Conservation (phyloP, 1,140 invertebrate species). For the Helicoverpa zea region DNA sequence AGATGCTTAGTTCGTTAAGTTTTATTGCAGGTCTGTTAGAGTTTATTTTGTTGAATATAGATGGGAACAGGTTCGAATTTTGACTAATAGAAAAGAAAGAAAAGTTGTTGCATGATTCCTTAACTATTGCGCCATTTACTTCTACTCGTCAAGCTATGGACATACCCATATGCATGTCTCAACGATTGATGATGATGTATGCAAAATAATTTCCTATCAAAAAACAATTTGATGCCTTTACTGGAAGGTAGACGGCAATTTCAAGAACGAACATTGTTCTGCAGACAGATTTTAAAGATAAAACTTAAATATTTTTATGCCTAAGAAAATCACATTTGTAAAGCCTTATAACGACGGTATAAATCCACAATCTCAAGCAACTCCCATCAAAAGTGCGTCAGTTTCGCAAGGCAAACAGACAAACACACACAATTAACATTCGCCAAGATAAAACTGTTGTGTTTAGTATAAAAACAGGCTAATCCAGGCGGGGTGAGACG, state of each 20-base stretch:
- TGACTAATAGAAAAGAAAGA: not conserved
- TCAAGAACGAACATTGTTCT: too few relatives aligned
- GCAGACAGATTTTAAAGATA: too few relatives aligned
- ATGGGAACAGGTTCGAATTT: not conserved
- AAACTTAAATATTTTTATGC: too few relatives aligned
- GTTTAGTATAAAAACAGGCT: conserved; percentile 83
- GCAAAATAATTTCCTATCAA: too few relatives aligned
- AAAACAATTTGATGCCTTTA: too few relatives aligned
- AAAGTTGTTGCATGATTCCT: too few relatives aligned
- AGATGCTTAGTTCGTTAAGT: conserved; percentile 23
- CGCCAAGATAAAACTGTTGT: conserved; percentile 81
- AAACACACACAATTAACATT: conserved; percentile 77
- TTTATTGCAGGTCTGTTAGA: conserved; percentile 1
- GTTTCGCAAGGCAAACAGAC: conserved; percentile 71
- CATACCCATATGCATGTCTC: too few relatives aligned
- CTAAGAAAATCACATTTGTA: too few relatives aligned
- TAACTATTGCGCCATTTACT: too few relatives aligned
- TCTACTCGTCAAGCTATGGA: too few relatives aligned
- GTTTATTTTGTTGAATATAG: conserved; percentile 1
- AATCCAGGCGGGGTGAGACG: conserved; percentile 78
- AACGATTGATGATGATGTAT: too few relatives aligned
- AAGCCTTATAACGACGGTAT: not conserved
- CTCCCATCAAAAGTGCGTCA: conserved; percentile 23
- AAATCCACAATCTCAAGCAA: not conserved
- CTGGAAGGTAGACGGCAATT: too few relatives aligned